phyloP scores from a whole-genome alignment of 1,140 invertebrate species.

The Macrotrachela quadricornifera region DNA sequence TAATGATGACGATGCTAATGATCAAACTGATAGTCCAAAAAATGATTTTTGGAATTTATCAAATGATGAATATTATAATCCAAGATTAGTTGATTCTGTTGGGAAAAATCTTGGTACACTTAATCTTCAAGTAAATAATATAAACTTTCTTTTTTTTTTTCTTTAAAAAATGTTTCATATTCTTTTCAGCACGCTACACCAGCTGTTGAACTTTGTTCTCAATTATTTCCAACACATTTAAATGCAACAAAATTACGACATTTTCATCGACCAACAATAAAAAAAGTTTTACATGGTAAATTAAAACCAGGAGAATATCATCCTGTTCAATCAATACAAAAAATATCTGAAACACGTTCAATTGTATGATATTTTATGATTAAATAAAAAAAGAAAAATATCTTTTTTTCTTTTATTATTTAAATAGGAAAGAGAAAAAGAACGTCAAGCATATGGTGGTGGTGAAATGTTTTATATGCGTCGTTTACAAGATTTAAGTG shows the following conservation, averaged over 20 bases:
- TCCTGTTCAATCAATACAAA: conserved; percentile 44
- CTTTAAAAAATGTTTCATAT: conserved; percentile 25
- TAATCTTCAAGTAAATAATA: neutral
- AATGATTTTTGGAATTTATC: conserved; percentile 31
- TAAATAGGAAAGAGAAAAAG: conserved; percentile 59
- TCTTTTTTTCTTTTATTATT: neutral
- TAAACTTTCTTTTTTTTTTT: neutral
- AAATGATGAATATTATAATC: conserved; percentile 86
- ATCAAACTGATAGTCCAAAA: neutral
- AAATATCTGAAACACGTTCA: conserved; percentile 40
- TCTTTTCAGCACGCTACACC: conserved; percentile 69
- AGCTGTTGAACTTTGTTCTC: conserved; percentile 69
- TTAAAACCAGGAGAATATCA: conserved; percentile 49
- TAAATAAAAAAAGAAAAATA: conserved; percentile 48
- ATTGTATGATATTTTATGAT: conserved; percentile 53
- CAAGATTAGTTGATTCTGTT: conserved; percentile 18
- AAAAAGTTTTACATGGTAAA: conserved; percentile 43
- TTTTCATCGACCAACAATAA: conserved; percentile 75
- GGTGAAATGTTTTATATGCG: conserved; percentile 98
- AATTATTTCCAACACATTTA: conserved; percentile 84
- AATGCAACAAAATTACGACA: conserved; percentile 56
- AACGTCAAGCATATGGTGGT: conserved; percentile 64
- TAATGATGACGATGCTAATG: neutral
- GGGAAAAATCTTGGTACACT: conserved; percentile 32
- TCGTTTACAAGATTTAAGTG: conserved; percentile 77